Evolutionary conservation across 1,140 invertebrate genomes (phyloP).

Genomic region (Bradysia coprophila): DNA sequence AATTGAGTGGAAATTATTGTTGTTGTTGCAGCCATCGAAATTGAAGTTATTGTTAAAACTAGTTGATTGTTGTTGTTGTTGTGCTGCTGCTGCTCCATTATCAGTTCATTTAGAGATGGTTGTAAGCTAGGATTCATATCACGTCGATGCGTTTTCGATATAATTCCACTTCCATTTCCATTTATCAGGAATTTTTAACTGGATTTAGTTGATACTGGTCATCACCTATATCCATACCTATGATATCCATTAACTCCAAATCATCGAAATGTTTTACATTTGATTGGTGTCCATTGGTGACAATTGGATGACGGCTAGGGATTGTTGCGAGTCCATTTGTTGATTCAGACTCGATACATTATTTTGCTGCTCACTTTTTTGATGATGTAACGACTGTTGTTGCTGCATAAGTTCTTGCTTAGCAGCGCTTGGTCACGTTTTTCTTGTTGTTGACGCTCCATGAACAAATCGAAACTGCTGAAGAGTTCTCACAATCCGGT

Average conservation of each 20-base stretch:
- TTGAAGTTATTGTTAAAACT: background rate
- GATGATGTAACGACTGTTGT: conserved; percentile 4
- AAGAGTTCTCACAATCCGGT: conserved; percentile 1
- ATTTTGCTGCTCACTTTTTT: background rate
- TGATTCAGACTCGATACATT: too few species aligned
- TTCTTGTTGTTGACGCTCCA: conserved; percentile 1
- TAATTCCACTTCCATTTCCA: background rate
- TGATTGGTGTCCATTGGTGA: background rate
- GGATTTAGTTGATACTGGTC: conserved; percentile 7
- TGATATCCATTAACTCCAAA: conserved; percentile 19
- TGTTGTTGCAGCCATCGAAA: background rate
- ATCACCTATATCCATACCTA: conserved; percentile 24
- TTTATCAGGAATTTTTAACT: background rate
- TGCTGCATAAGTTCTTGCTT: background rate
- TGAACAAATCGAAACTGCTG: conserved; percentile 1
- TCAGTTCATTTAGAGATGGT: conserved; percentile 19
- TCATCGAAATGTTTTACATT: conserved; percentile 21
- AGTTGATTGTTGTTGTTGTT: background rate
- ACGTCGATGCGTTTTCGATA: conserved; percentile 7
- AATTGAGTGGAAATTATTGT: conserved; percentile 12
- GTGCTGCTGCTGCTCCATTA: conserved; percentile 6
- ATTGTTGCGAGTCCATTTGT: too few species aligned
- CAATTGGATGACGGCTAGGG: too few species aligned
- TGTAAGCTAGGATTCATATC: conserved; percentile 19
- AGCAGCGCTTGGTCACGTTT: background rate